Evolutionary conservation across 2,113 vertebrate genomes (phyloP), one percentile per base, ranked within the genome.

Genomic region (Otocyon megalotis): DNA sequence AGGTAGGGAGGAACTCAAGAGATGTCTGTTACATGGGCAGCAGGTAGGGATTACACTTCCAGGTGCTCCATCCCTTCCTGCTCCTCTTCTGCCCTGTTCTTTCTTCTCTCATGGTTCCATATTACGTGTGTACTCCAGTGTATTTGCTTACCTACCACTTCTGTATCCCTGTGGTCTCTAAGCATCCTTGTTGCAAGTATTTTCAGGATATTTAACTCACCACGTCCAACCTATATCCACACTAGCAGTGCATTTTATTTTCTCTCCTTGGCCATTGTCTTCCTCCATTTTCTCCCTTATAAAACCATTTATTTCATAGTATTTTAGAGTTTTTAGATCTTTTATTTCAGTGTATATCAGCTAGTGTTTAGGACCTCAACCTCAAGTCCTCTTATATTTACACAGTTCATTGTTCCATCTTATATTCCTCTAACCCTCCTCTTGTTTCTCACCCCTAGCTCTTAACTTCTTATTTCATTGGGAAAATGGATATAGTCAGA

Each of bases 41-140:
- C 9, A 58, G 35, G 20, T 50, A 1, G 2, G 17, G 2, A 10
- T 0, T 6, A 13, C 28, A 4, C 35, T 62, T n/a, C 24, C 24
- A 22, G 15, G 0, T 26, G 74, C 24, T 32, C 90, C 35, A 0
- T n/a, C 14, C 53, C 43, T 69, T 81, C 17, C 12, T 32, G 5
- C 26, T 17, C 4, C 19, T 11, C 50, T 2, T 2, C 20, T 12
- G 22, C 8, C 28, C 15, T 20, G 26, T 5, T 43, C 37, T 20
- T 58, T 14, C 19, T 28, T 76, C 0, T 11, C 9, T 53, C n/a
- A 11, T 14, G 8, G 8, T 19, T 3, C 58, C 17, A 0, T 53
- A 48, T n/a, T 32, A 37, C 1, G 20, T 48, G 16, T 26, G 65
- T 12, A 12, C 43, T 54, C 22, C 12, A 1, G 15, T 17, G 22